phyloP scores from a whole-genome alignment of 2,888 invertebrate genomes.

The Toxonevra muliebris region DNA sequence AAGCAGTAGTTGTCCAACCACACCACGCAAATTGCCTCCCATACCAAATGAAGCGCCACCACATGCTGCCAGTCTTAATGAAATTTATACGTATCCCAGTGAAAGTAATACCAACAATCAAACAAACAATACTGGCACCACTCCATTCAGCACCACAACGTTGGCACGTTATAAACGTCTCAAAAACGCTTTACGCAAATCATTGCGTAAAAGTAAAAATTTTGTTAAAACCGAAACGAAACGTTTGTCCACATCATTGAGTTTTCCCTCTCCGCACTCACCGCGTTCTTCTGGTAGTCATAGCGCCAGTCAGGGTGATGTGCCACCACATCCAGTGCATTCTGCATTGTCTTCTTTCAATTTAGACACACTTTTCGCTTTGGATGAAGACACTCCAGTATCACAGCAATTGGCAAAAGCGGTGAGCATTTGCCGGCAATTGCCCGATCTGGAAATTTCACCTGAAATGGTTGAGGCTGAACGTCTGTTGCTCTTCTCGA shows the following conservation, averaged over 20 bases:
- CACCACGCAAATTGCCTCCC: slow-evolving; percentile 42
- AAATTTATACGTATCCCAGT: slow-evolving; percentile 17
- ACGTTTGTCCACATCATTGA: slow-evolving; percentile 48
- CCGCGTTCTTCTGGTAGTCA: neutral
- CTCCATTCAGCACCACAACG: neutral
- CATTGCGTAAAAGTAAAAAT: slow-evolving; percentile 57
- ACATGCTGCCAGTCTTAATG: slow-evolving; percentile 32
- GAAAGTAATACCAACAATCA: neutral
- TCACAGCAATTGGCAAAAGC: slow-evolving; percentile 65
- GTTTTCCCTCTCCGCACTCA: slow-evolving; percentile 29
- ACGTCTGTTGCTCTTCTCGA: slow-evolving; percentile 64
- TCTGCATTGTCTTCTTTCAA: slow-evolving; percentile 42
- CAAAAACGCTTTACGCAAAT: slow-evolving; percentile 58
- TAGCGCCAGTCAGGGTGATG: slow-evolving; percentile 24
- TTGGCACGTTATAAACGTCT: slow-evolving; percentile 53
- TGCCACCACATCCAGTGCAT: slow-evolving; percentile 4
- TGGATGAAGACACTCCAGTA: slow-evolving; percentile 48
- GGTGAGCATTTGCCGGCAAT: slow-evolving; percentile 64
- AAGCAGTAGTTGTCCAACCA: slow-evolving; percentile 50
- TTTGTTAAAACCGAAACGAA: slow-evolving; percentile 54
- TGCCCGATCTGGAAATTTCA: slow-evolving; percentile 66
- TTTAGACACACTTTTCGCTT: slow-evolving; percentile 50
- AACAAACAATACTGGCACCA: slow-evolving; percentile 31
- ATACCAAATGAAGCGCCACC: neutral
- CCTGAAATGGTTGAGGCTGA: slow-evolving; percentile 68